A percentile compares a stretch with the other conserved stretches of the same genome.
phyloP scores from a whole-genome alignment of 2,888 invertebrate species.

The Sinhomidia bicolor region DNA sequence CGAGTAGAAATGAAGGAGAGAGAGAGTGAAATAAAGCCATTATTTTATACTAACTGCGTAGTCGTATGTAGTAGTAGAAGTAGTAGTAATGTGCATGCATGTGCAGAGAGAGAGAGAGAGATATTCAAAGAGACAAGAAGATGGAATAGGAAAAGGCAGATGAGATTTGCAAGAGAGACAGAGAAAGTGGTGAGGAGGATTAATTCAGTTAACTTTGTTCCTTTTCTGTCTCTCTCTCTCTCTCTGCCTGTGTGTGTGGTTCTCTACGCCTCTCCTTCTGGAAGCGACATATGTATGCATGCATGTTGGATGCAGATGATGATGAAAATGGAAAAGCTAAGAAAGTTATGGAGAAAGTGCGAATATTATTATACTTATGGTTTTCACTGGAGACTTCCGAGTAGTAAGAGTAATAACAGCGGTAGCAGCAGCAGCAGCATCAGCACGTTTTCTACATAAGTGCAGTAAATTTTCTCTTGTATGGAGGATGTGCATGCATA shows the following conservation, averaged over 20 bases:
- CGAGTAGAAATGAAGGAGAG: too few relatives aligned
- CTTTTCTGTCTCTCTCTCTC: background rate
- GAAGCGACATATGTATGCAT: background rate
- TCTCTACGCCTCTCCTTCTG: background rate
- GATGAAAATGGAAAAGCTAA: slow-evolving; percentile 17
- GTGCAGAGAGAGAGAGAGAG: too few relatives aligned
- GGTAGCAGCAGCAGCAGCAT: background rate
- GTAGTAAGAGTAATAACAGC: background rate
- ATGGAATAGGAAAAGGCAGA: slow-evolving; percentile 4
- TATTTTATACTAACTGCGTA: too few relatives aligned
- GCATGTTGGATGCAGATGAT: background rate
- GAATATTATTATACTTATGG: background rate
- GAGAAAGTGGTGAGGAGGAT: slow-evolving; percentile 39
- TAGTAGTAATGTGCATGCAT: too few relatives aligned
- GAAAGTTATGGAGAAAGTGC: slow-evolving; percentile 8
- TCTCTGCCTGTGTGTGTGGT: too few relatives aligned
- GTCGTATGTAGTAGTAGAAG: too few relatives aligned
- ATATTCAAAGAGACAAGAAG: too few relatives aligned
- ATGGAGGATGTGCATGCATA: background rate
- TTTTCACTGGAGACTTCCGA: background rate
- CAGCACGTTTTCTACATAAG: slow-evolving; percentile 35
- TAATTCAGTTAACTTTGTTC: slow-evolving; percentile 66
- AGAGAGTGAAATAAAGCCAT: too few relatives aligned
- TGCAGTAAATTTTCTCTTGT: slow-evolving; percentile 24
- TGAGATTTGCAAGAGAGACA: slow-evolving; percentile 54